These are phyloP conservation scores for Scomberomorus guttatus DNA, from an alignment of 2,797 vertebrate genomes.

Conservation along the genomic window DNA sequence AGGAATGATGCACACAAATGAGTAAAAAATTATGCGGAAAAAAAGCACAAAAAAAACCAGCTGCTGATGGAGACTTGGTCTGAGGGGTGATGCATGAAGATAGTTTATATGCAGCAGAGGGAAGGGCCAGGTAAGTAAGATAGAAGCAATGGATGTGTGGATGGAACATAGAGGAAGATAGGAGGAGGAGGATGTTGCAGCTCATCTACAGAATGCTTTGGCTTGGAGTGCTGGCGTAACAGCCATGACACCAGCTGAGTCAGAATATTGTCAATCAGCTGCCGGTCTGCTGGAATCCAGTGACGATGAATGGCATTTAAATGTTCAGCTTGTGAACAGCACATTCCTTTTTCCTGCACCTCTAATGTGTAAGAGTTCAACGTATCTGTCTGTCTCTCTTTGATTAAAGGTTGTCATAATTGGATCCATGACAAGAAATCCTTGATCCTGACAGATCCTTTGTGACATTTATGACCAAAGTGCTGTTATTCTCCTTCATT, in stretches of 20 bases:
- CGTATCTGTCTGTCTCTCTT: constrained; percentile 9
- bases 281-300: constrained; percentile 49
- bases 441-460: constrained; percentile 29
- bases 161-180: constrained; percentile 24
- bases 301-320: constrained; percentile 69
- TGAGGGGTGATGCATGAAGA: constrained; percentile 44
- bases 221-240: constrained; percentile 42
- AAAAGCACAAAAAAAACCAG: constrained; percentile 7
- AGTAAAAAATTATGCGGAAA: constrained; percentile 12
- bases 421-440: constrained; percentile 40
- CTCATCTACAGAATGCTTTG: constrained; percentile 46
- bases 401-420: constrained; percentile 53
- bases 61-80: constrained; percentile 51
- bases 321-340: constrained; percentile 53
- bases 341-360: constrained; percentile 30
- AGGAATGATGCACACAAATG: constrained; percentile 23
- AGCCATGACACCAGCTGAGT: constrained; percentile 58
- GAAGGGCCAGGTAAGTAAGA: constrained; percentile 26
- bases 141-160: constrained; percentile 32
- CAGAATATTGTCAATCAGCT: constrained; percentile 72
- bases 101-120: constrained; percentile 28
- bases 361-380: constrained; percentile 34
- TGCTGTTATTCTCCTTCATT: constrained; percentile 5
- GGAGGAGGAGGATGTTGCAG: constrained; percentile 24
- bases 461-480: not conserved